These are phyloP conservation scores for Actias luna DNA, from an alignment of 2,888 invertebrate species.

Conservation along the genomic window DNA sequence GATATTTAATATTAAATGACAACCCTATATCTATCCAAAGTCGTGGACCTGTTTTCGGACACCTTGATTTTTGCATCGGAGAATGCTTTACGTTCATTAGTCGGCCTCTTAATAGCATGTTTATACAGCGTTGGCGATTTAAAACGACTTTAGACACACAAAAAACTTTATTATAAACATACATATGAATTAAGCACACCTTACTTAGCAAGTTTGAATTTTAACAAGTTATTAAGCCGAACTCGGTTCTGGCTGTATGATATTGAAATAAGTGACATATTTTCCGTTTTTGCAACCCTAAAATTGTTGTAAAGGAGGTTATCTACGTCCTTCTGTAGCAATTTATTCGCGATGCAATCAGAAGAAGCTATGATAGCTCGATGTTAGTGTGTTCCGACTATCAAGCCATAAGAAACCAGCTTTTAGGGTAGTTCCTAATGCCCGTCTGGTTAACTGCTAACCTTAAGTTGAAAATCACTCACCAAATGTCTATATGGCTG, in stretches of 20 bases:
- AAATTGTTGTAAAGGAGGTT: background rate
- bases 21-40: background rate
- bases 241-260: background rate
- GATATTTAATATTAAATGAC: no score
- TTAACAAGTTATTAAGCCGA: slow-evolving; percentile 5
- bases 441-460: no score
- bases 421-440: no score
- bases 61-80: slow-evolving; percentile 40
- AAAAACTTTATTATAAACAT: slow-evolving; percentile 17
- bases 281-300: background rate
- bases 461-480: no score
- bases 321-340: no score
- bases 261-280: background rate
- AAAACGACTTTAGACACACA: slow-evolving; percentile 18
- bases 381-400: no score
- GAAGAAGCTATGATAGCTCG: no score
- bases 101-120: slow-evolving; percentile 33
- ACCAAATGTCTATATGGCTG: no score
- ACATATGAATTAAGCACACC: slow-evolving; percentile 20
- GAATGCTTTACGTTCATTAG: slow-evolving; percentile 35
- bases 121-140: slow-evolving; percentile 28
- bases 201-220: background rate
- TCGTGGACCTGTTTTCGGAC: slow-evolving; percentile 19
- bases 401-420: no score
- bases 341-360: no score